Conservation (phyloP, 2,888 invertebrate genomes). For the Kryphioiulus occultus region DNA sequence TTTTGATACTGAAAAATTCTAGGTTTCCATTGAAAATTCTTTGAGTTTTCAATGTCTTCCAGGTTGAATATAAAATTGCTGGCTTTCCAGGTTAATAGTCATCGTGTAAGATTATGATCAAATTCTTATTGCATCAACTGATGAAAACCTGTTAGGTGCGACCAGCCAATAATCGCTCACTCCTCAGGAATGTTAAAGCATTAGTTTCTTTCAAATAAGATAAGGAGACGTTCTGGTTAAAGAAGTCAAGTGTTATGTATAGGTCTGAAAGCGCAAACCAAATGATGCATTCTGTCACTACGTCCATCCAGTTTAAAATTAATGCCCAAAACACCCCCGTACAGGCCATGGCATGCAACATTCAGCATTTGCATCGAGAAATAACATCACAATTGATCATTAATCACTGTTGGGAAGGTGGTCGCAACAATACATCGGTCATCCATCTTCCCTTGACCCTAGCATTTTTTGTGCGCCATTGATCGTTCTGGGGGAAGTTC, state of each 20-base stretch:
- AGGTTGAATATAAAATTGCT: no score
- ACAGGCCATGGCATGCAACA: not conserved
- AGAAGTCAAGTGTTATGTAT: not conserved
- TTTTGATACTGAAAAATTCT: no score
- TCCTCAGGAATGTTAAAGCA: not conserved
- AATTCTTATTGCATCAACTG: not conserved
- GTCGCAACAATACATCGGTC: not conserved
- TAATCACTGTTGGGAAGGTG: slow-evolving; percentile 25
- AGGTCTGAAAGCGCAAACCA: slow-evolving; percentile 29
- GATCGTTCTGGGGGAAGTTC: slow-evolving; percentile 29
- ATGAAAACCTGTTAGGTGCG: not conserved
- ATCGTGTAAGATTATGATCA: no score
- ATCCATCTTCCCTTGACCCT: slow-evolving; percentile 20
- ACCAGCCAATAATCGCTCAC: not conserved
- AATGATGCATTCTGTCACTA: slow-evolving; percentile 31
- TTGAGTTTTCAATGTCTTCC: no score
- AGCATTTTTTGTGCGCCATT: slow-evolving; percentile 3
- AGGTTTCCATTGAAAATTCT: no score
- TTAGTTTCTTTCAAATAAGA: not conserved
- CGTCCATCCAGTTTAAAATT: slow-evolving; percentile 20
- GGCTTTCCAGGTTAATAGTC: no score
- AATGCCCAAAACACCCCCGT: slow-evolving; percentile 20
- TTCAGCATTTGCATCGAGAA: slow-evolving; percentile 20
- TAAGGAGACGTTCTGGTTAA: not conserved
- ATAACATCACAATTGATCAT: slow-evolving; percentile 26